Evolutionary conservation across 2,888 invertebrate species (phyloP).

Genomic region (Liopterus haemorrhoidalis): DNA sequence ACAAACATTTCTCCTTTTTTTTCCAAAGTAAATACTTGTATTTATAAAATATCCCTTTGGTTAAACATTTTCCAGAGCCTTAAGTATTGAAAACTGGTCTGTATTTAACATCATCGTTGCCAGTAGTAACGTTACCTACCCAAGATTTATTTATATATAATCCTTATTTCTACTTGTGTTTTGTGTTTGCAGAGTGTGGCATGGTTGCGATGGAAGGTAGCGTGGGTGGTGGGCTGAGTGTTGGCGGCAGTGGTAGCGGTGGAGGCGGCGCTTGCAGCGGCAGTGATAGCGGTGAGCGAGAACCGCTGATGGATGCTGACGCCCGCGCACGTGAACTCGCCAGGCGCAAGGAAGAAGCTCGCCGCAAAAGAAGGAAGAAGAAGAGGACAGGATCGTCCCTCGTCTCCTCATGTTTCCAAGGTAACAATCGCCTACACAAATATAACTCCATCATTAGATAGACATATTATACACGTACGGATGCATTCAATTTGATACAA

Average conservation of each 20-base stretch:
- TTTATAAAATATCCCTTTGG: no score
- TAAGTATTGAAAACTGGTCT: no score
- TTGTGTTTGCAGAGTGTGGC: slow-evolving; percentile 18
- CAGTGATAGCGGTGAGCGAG: slow-evolving; percentile 49
- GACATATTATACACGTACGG: no score
- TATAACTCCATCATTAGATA: no score
- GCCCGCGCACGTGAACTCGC: slow-evolving; percentile 60
- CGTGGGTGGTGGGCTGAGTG: slow-evolving; percentile 41
- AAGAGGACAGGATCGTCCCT: slow-evolving; percentile 84
- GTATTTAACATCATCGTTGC: no score
- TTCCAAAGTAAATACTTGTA: no score
- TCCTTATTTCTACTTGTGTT: no score
- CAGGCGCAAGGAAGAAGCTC: slow-evolving; percentile 81
- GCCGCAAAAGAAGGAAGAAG: slow-evolving; percentile 81
- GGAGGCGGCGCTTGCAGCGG: slow-evolving; percentile 48
- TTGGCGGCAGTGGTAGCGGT: slow-evolving; percentile 28
- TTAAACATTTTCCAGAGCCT: no score
- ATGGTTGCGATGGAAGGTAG: slow-evolving; percentile 52
- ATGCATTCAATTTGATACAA: no score
- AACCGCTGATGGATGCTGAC: slow-evolving; percentile 55
- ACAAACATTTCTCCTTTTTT: no score
- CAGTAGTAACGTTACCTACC: no score
- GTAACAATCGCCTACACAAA: slow-evolving; percentile 51
- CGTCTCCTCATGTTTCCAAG: slow-evolving; percentile 87
- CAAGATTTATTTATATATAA: no score